Evolutionary conservation across 2,888 invertebrate species (phyloP).

Genomic region (Zygogramma bicolorata): DNA sequence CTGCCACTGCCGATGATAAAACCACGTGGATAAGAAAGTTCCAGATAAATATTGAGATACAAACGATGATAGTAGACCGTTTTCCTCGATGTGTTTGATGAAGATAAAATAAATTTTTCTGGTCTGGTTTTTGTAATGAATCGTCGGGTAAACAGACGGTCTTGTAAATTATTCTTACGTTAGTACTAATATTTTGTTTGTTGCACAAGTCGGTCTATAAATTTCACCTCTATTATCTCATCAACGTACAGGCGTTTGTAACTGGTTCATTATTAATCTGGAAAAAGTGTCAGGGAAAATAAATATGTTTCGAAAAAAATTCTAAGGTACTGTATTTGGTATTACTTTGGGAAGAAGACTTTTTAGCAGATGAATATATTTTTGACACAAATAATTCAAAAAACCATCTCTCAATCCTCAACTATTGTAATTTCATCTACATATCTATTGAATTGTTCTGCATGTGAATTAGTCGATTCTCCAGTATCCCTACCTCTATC

Average conservation of each 20-base stretch:
- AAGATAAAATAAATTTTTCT: slow-evolving; percentile 38
- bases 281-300: not conserved
- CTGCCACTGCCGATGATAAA: slow-evolving; percentile 4
- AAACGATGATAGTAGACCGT: not conserved
- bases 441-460: too few relatives aligned
- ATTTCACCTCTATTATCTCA: slow-evolving; percentile 19
- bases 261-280: not conserved
- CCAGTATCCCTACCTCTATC: too few relatives aligned
- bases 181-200: slow-evolving; percentile 36
- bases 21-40: not conserved
- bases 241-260: not conserved
- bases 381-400: too few relatives aligned
- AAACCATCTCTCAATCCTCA: too few relatives aligned
- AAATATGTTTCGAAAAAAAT: too few relatives aligned
- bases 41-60: slow-evolving; percentile 12
- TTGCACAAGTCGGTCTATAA: slow-evolving; percentile 30
- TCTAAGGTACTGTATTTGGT: too few relatives aligned
- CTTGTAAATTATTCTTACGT: slow-evolving; percentile 43
- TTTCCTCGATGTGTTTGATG: slow-evolving; percentile 26
- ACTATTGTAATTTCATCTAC: too few relatives aligned
- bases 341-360: too few relatives aligned
- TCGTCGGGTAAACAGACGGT: slow-evolving; percentile 35
- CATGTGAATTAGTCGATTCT: too few relatives aligned
- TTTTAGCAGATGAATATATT: too few relatives aligned
- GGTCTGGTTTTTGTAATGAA: slow-evolving; percentile 32